A percentile compares a stretch with the other conserved stretches of the same genome.
Conservation (phyloP, 2,113 vertebrate species). For the Hemicordylus capensis region DNA sequence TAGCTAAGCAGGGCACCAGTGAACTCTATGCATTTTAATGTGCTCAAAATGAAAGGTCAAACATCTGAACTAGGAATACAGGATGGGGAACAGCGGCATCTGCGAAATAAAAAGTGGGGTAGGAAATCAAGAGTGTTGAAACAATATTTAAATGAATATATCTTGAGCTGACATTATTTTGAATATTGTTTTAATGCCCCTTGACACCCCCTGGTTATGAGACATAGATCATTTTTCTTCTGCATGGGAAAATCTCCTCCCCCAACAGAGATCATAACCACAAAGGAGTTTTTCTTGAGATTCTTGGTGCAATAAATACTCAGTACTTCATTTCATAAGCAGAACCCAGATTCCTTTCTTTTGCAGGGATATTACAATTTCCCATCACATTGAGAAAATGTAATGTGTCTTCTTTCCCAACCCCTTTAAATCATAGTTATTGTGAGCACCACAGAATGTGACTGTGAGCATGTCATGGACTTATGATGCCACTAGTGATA, state of each 20-base stretch:
- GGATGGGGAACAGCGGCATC: neutral
- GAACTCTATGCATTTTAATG: conserved; percentile 17
- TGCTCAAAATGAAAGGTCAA: neutral
- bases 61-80: neutral
- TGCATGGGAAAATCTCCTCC: neutral
- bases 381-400: neutral
- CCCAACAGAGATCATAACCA: neutral
- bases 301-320: neutral
- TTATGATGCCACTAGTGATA: neutral
- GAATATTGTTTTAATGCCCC: too few species aligned
- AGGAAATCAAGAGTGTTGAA: neutral
- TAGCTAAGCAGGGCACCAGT: neutral
- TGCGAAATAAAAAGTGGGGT: neutral
- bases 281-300: neutral
- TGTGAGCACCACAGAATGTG: neutral
- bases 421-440: too few species aligned
- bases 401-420: neutral
- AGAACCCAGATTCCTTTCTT: neutral
- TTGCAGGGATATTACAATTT: neutral
- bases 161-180: neutral
- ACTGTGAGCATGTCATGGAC: too few species aligned
- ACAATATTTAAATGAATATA: neutral
- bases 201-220: too few species aligned
- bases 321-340: too few species aligned
- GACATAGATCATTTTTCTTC: neutral